A percentile compares a stretch with the other conserved stretches of the same genome.
Conservation (phyloP, 1,140 invertebrate genomes). For the Propsilocerus akamusi region DNA sequence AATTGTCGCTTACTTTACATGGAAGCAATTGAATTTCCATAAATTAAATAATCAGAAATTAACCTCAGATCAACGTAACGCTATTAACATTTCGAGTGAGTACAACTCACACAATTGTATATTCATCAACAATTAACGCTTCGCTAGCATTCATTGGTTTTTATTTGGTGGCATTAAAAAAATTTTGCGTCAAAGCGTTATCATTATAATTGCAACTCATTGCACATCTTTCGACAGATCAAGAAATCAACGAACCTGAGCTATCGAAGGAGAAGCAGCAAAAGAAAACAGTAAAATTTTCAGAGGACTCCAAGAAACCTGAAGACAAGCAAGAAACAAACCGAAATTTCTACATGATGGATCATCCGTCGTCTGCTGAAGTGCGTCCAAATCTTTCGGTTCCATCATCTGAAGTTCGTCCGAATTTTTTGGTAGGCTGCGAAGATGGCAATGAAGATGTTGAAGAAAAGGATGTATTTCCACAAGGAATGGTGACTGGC, state of each 20-base stretch:
- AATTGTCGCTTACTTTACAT: not conserved
- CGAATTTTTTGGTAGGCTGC: not conserved
- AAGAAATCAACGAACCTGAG: not conserved
- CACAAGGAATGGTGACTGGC: not conserved
- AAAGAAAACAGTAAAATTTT: not conserved
- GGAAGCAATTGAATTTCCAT: not conserved
- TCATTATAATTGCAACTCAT: not conserved
- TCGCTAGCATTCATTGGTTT: not conserved
- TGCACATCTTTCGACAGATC: not conserved
- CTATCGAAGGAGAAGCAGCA: not conserved
- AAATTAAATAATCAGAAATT: not conserved
- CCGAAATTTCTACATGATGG: not conserved
- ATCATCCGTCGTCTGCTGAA: not conserved
- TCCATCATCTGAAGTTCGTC: not conserved
- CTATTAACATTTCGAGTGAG: not conserved
- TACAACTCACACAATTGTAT: not conserved
- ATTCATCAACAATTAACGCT: not conserved
- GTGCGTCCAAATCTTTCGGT: not conserved
- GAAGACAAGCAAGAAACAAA: not conserved
- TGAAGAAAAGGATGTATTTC: not conserved
- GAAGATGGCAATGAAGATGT: not conserved
- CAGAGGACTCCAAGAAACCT: not conserved
- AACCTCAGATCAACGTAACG: not conserved
- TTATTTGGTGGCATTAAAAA: not conserved
- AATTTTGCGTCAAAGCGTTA: not conserved